Base-by-base conservation (phyloP, 2,113 vertebrate species). In the Syngnathus scovelli region DNA sequence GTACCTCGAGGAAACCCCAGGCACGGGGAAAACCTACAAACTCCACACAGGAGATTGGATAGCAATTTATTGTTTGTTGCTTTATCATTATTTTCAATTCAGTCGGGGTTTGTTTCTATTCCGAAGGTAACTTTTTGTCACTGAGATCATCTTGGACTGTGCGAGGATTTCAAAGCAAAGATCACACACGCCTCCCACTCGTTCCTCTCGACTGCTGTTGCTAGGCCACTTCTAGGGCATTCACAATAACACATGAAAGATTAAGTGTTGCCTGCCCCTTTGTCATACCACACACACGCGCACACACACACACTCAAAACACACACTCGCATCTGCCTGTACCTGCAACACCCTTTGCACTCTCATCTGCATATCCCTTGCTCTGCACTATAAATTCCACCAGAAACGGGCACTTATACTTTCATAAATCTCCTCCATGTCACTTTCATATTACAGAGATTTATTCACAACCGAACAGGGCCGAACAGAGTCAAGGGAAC, bases 401-500 rank as follows among this genome's bases (percentile, higher is more conserved):
- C 70, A 85, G 79, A 89, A 89, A 82, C 82, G 74, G 81, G 78
- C 86, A 82, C 88, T 92, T 92, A 90, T 85, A 85, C 80, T 87
- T 88, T 88, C 80, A 91, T 92, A 92, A 90, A 90, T 92, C 91
- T 89, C 88, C 88, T 79, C 80, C 90, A 91, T 94, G 93, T 93
- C 93, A 89, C 88, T 92, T 93, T 90, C 74, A 88, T 93, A 93
- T 93, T 92, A 92, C 89, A 92, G 86, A 93, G 92, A 95, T 94
- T 93, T 93, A 93, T 94, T 93, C 93, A 88, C 89, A 92, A 90
- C 92, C 92, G 92, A 93, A 90, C 85, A 78, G 70, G 65, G 69
- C 70, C 82, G 74, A 84, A 78, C 72, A 77, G 68, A 75, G 76
- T 81, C 19, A 39, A 78, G 72, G 69, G 72, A 80, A 83, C 58